Evolutionary conservation across 2,888 invertebrate genomes (phyloP).

Genomic region (Orthonevra nobilis): DNA sequence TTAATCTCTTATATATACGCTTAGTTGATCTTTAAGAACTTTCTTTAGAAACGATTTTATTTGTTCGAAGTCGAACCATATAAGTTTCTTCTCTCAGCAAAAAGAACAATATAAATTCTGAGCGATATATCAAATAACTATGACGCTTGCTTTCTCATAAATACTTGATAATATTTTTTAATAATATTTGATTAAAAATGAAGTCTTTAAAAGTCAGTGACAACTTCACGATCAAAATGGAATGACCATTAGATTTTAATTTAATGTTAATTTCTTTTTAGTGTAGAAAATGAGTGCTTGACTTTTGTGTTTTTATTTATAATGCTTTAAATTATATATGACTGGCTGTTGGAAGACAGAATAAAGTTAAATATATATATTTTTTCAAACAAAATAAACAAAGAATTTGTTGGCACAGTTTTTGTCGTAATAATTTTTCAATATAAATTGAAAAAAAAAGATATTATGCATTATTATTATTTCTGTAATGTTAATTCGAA

Average conservation of each 20-base stretch:
- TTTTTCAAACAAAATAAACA: no score
- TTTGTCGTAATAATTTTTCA: background rate
- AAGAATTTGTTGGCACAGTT: background rate
- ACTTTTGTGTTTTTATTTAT: no score
- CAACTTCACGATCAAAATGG: no score
- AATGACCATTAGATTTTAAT: slow-evolving; percentile 31
- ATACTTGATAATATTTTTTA: background rate
- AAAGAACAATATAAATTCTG: background rate
- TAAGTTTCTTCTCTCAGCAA: background rate
- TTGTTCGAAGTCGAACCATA: background rate
- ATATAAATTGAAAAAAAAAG: slow-evolving; percentile 1
- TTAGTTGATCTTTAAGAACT: no score
- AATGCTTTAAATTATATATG: slow-evolving; percentile 16
- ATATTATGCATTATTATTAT: background rate
- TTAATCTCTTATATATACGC: no score
- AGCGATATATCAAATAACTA: slow-evolving; percentile 5
- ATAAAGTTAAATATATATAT: slow-evolving; percentile 4
- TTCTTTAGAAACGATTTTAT: no score
- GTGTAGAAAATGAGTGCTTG: background rate
- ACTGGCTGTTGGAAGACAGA: slow-evolving; percentile 29
- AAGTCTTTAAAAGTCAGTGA: no score
- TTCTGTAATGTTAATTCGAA: slow-evolving; percentile 12
- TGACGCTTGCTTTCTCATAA: background rate
- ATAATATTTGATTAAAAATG: background rate
- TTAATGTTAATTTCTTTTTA: slow-evolving; percentile 1